A percentile compares a stretch with the other conserved stretches of the same genome.
These are phyloP conservation scores for Aplocera efformata DNA, from an alignment of 2,888 invertebrate genomes.

Conservation along the genomic window DNA sequence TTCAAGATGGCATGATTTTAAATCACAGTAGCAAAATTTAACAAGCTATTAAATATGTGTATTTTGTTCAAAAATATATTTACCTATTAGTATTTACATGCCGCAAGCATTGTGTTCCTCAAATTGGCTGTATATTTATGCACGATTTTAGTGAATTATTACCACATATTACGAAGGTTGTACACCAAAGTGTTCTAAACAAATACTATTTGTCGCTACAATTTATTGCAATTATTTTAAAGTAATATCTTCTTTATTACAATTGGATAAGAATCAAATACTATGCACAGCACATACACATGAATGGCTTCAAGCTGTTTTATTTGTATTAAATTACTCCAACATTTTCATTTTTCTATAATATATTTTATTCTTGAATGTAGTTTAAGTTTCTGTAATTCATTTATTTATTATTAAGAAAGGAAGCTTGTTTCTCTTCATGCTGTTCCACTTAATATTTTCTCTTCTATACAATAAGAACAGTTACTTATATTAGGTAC, in stretches of 20 bases:
- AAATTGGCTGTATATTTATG: constrained; percentile 38
- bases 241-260: constrained; percentile 12
- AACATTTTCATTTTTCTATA: constrained; percentile 7
- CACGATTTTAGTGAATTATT: constrained; percentile 32
- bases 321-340: constrained; percentile 13
- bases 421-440: constrained; percentile 1
- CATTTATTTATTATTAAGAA: constrained; percentile 6
- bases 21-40: background rate
- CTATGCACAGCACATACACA: constrained; percentile 4
- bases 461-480: constrained; percentile 3
- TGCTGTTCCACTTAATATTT: constrained; percentile 3
- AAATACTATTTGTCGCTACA: constrained; percentile 15
- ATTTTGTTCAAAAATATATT: background rate
- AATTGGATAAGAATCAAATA: constrained; percentile 13
- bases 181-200: constrained; percentile 33
- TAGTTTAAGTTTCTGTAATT: constrained; percentile 10
- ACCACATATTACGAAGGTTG: constrained; percentile 33
- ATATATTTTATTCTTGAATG: constrained; percentile 5
- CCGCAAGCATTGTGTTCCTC: constrained; percentile 37
- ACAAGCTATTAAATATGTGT: background rate
- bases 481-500: too few relatives aligned
- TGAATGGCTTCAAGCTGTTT: constrained; percentile 6
- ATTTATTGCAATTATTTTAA: constrained; percentile 1
- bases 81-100: background rate
- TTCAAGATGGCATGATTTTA: too few relatives aligned